Conservation (phyloP, 2,797 vertebrate species). For the Halcyon badia region DNA sequence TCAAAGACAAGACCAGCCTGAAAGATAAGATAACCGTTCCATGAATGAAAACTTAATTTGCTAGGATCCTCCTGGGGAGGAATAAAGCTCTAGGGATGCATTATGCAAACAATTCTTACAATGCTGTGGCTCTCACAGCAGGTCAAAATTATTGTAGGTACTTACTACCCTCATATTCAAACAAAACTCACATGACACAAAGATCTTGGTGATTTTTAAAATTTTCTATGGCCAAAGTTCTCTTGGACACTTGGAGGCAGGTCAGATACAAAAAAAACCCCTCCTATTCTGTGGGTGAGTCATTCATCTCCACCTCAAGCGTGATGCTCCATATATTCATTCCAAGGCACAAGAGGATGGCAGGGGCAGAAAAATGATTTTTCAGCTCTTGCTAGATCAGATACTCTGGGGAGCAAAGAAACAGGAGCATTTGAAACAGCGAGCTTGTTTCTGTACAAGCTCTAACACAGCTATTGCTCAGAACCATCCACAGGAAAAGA, state of each 20-base stretch:
- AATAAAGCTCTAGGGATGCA: not conserved
- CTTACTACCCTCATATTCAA: not conserved
- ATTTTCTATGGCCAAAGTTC: not conserved
- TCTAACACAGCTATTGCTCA: not conserved
- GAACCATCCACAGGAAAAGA: not conserved
- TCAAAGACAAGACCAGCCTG: not conserved
- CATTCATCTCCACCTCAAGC: not conserved
- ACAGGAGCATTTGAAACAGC: not conserved
- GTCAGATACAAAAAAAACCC: not conserved
- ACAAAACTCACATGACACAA: not conserved
- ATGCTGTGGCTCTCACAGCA: not conserved
- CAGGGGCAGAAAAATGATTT: not conserved
- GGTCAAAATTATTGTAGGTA: not conserved
- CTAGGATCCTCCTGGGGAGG: not conserved
- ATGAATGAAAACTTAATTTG: not conserved
- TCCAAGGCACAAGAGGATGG: not conserved
- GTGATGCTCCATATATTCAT: not conserved
- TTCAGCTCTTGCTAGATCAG: not conserved
- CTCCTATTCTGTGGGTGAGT: not conserved
- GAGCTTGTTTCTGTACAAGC: not conserved
- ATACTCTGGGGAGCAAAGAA: not conserved
- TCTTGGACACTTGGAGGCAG: not conserved
- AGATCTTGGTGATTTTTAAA: not conserved
- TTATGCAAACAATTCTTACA: not conserved
- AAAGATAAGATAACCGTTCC: not conserved